Conservation (phyloP, 2,888 invertebrate species). For the Eustalomyia histrio region DNA sequence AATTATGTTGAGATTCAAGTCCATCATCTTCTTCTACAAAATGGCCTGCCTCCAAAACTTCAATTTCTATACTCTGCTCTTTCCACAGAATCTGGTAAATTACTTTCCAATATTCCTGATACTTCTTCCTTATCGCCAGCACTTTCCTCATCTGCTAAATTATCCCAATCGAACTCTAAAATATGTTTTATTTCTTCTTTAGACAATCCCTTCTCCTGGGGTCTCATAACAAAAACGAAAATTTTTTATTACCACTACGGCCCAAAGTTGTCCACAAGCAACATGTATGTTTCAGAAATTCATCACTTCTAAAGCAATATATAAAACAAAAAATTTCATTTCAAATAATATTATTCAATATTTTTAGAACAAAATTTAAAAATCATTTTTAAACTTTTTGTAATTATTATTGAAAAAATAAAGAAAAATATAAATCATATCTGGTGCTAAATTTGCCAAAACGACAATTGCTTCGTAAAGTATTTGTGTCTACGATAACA, state of each 20-base stretch:
- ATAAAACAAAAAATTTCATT: neutral
- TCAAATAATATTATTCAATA: constrained; percentile 13
- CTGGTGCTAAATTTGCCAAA: no score
- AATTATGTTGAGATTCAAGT: no score
- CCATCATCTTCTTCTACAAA: neutral
- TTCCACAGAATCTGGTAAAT: neutral
- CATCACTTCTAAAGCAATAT: neutral
- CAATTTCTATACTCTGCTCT: neutral
- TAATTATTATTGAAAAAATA: no score
- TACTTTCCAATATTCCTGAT: constrained; percentile 1
- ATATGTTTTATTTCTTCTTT: neutral
- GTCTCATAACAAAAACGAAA: neutral
- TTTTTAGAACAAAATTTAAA: constrained; percentile 28
- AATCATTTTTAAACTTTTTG: constrained; percentile 1
- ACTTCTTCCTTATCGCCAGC: neutral
- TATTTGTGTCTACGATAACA: no score
- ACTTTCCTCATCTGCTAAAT: constrained; percentile 3
- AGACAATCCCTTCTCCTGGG: neutral
- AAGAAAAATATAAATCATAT: no score
- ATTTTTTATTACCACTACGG: neutral
- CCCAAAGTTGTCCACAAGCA: neutral
- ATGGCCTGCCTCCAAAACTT: neutral
- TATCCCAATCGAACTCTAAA: constrained; percentile 5
- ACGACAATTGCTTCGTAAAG: no score
- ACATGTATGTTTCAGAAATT: constrained; percentile 1